These are phyloP conservation scores for Bujurquina vittata DNA, from an alignment of 2,113 vertebrate species.

Conservation along the genomic window DNA sequence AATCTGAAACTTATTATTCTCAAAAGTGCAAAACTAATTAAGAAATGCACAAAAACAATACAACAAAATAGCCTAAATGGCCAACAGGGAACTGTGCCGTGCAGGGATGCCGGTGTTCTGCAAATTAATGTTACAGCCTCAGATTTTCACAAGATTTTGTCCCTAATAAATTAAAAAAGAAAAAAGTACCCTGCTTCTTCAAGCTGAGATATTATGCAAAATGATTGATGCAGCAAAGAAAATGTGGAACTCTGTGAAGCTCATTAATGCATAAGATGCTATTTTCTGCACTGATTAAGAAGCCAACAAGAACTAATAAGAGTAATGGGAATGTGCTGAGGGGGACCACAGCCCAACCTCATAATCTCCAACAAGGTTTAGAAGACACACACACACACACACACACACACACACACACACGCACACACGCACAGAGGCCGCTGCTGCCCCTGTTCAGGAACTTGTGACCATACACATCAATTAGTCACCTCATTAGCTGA, in stretches of 20 bases:
- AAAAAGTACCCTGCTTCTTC: not conserved
- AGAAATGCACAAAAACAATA: not conserved
- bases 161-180: not conserved
- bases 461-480: constrained; percentile 21
- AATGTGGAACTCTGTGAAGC: not conserved
- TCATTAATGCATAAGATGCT: not conserved
- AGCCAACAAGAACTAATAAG: not conserved
- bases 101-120: not conserved
- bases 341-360: not conserved
- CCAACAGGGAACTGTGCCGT: not conserved
- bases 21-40: not conserved
- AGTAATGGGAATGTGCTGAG: not conserved
- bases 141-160: not conserved
- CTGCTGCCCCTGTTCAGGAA: not conserved
- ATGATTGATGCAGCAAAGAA: not conserved
- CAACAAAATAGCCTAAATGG: not conserved
- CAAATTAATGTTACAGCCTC: not conserved
- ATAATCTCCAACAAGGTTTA: not conserved
- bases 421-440: not conserved
- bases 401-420: not conserved
- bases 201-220: not conserved
- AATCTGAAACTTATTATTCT: not conserved
- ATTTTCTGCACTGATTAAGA: not conserved
- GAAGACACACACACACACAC: not conserved
- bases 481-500: constrained; percentile 20